phyloP scores from a whole-genome alignment of 2,888 invertebrate genomes.

The Carterocephalus palaemon region DNA sequence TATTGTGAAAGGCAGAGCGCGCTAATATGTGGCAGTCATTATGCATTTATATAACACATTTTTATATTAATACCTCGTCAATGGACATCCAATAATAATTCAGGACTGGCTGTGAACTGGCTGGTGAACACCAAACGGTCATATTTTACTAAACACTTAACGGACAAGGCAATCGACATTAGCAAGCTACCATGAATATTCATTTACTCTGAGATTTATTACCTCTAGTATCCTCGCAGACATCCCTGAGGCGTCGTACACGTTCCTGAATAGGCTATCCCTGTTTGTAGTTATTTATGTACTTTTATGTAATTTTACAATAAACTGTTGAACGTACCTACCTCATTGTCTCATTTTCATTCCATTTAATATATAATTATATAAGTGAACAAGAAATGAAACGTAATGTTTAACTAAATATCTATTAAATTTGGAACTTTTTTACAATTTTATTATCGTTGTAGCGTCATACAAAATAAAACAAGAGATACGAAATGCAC shows the following conservation, averaged over 20 bases:
- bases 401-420: constrained; percentile 18
- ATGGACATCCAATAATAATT: too few species aligned
- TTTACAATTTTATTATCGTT: constrained; percentile 38
- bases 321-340: constrained; percentile 50
- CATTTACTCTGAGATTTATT: constrained; percentile 25
- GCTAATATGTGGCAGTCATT: too few species aligned
- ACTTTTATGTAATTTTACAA: constrained; percentile 61
- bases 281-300: constrained; percentile 51
- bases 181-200: constrained; percentile 18
- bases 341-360: constrained; percentile 15
- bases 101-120: too few species aligned
- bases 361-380: constrained; percentile 29
- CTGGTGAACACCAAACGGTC: not conserved
- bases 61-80: too few species aligned
- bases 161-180: constrained; percentile 18
- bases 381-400: constrained; percentile 23
- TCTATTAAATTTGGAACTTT: constrained; percentile 44
- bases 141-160: constrained; percentile 11
- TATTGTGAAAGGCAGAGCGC: too few species aligned
- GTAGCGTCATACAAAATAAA: constrained; percentile 1
- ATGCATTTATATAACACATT: too few species aligned
- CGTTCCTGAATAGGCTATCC: constrained; percentile 10
- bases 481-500: constrained; percentile 12
- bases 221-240: constrained; percentile 21
- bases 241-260: not conserved